Conservation (phyloP, 2,888 invertebrate genomes). For the Priocnemis perturbator region DNA sequence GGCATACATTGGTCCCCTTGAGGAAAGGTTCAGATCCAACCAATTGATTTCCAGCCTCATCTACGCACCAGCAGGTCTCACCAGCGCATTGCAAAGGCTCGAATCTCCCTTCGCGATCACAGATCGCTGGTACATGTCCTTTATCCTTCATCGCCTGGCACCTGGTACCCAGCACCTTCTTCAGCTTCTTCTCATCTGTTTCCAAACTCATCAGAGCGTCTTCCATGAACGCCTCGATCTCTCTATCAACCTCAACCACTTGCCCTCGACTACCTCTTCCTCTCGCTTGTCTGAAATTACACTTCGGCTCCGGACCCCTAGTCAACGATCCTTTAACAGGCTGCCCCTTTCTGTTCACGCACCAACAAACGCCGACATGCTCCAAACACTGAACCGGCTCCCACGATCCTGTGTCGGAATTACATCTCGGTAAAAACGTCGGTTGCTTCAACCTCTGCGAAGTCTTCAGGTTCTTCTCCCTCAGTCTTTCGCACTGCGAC, state of each 20-base stretch:
- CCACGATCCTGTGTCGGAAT: constrained; percentile 85
- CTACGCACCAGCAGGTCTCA: constrained; percentile 89
- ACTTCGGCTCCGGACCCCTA: constrained; percentile 84
- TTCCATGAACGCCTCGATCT: constrained; percentile 68
- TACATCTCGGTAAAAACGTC: constrained; percentile 87
- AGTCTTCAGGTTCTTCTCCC: constrained; percentile 86
- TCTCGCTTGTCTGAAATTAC: constrained; percentile 88
- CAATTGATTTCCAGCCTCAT: constrained; percentile 87
- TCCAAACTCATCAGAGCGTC: constrained; percentile 57
- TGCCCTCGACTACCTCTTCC: constrained; percentile 71
- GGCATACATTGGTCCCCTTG: constrained; percentile 79
- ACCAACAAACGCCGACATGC: constrained; percentile 89
- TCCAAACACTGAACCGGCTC: constrained; percentile 89
- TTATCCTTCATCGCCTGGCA: constrained; percentile 77
- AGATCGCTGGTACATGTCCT: constrained; percentile 77
- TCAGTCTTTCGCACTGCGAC: constrained; percentile 87
- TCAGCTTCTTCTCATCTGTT: constrained; percentile 63
- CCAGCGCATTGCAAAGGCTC: constrained; percentile 85
- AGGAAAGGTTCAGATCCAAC: constrained; percentile 80
- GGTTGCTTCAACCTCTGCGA: constrained; percentile 84
- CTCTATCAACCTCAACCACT: constrained; percentile 64
- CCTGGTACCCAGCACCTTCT: constrained; percentile 76
- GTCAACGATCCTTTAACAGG: constrained; percentile 88
- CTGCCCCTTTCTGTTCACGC: constrained; percentile 88
- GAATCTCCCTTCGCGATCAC: constrained; percentile 83